Percentiles rank a stretch among this genome's conserved stretches.
Conservation (phyloP, 2,888 invertebrate genomes). For the Heliconius ismenius region DNA sequence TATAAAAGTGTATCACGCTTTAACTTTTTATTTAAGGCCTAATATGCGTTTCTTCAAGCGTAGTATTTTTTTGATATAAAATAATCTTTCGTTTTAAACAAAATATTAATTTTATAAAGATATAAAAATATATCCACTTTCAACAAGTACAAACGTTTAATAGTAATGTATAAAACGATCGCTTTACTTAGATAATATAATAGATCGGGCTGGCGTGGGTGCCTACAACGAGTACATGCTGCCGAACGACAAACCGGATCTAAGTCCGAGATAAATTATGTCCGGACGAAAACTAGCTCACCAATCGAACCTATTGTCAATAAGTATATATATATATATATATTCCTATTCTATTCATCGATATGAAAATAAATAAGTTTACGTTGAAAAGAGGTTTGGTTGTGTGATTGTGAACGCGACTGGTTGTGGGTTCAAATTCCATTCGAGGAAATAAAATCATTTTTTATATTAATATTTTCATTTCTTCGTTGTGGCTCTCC, state of each 20-base stretch:
- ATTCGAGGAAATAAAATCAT: no score
- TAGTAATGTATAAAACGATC: slow-evolving; percentile 63
- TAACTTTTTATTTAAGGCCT: no score
- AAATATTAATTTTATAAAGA: background rate
- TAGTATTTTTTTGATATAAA: no score
- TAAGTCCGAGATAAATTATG: slow-evolving; percentile 73
- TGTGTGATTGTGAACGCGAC: no score
- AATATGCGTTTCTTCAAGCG: no score
- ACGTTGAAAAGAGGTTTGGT: background rate
- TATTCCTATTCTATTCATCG: slow-evolving; percentile 29
- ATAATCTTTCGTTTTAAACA: background rate
- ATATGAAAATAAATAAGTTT: background rate
- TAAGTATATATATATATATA: slow-evolving; percentile 20
- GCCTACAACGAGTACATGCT: slow-evolving; percentile 62
- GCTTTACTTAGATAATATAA: slow-evolving; percentile 72
- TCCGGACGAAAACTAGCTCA: slow-evolving; percentile 56
- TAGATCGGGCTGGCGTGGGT: slow-evolving; percentile 72
- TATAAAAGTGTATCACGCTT: no score
- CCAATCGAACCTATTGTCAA: slow-evolving; percentile 43
- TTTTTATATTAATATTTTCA: no score
- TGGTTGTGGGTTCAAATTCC: no score
- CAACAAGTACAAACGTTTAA: slow-evolving; percentile 49
- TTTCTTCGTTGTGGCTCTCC: no score
- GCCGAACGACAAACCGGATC: slow-evolving; percentile 70
- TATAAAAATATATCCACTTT: background rate